A percentile compares a stretch with the other conserved stretches of the same genome.
Conservation (phyloP, 2,113 vertebrate species). For the mouse (Mus musculus) region DNA sequence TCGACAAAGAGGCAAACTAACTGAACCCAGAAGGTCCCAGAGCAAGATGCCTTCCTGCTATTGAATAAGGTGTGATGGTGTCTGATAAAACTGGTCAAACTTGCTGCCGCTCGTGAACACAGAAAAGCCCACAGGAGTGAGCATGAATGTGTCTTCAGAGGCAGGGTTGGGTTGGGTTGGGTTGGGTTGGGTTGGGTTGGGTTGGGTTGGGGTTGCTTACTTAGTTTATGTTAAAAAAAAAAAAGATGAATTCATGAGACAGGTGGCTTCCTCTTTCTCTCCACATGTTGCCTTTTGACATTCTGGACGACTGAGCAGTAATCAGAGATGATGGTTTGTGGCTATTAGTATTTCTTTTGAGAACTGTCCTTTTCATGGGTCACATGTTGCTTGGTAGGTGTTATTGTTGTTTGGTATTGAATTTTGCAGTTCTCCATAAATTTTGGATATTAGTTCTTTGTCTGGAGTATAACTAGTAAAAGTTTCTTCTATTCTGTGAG, state of each 20-base stretch:
- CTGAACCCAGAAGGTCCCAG: background rate
- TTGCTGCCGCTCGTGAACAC: background rate
- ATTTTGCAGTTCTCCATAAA: background rate
- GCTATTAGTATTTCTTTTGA: background rate
- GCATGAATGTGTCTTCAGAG: constrained; percentile 9
- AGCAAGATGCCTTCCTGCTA: background rate
- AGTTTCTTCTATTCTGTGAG: background rate
- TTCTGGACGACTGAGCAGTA: background rate
- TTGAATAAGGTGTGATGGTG: background rate
- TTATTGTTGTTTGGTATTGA: background rate
- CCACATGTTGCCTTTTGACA: constrained; percentile 22
- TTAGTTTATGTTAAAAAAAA: background rate
- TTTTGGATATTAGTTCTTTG: background rate
- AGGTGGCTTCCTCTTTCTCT: background rate
- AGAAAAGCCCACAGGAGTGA: background rate
- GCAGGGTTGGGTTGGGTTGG: background rate
- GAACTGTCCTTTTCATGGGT: background rate
- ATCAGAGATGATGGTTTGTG: background rate
- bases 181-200: background rate
- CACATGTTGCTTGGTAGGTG: background rate
- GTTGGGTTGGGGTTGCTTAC: background rate
- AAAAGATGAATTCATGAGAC: constrained; percentile 29
- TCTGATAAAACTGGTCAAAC: background rate
- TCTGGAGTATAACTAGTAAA: background rate
- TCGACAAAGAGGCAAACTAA: background rate